Percentiles rank a stretch among this genome's conserved stretches.
phyloP scores from a whole-genome alignment of 2,113 vertebrate species.

The Puma concolor region DNA sequence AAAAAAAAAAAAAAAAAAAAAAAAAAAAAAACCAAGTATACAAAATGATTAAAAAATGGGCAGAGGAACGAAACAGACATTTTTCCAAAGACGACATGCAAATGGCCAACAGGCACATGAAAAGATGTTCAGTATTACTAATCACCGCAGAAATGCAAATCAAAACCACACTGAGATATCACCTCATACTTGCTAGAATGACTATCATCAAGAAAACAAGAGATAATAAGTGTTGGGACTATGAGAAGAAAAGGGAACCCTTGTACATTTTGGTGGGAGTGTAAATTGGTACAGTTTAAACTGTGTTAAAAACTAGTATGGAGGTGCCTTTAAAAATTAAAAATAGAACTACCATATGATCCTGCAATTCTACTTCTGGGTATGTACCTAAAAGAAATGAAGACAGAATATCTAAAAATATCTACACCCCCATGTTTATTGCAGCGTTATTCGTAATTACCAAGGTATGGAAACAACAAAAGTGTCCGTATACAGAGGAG shows the following conservation, averaged over 20 bases:
- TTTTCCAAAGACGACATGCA: neutral
- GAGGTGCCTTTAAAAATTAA: neutral
- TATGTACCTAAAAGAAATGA: neutral
- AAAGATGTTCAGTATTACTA: neutral
- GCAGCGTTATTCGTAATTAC: neutral
- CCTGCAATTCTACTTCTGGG: neutral
- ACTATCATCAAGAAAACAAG: neutral
- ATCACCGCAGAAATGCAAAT: neutral
- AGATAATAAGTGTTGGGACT: neutral
- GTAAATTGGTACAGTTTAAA: neutral
- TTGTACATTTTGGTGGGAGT: neutral
- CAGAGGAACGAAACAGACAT: neutral
- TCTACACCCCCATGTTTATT: neutral
- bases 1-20: neutral
- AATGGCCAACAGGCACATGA: neutral
- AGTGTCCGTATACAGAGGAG: neutral
- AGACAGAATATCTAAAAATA: neutral
- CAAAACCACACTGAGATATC: neutral
- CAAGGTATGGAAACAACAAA: neutral
- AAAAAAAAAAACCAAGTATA: too few relatives aligned
- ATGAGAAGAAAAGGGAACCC: neutral
- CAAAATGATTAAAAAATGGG: neutral
- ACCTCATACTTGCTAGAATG: neutral
- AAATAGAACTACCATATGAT: neutral
- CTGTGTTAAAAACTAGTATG: neutral